Conservation (phyloP, 2,797 vertebrate genomes). For the Peromyscus attwateri region DNA sequence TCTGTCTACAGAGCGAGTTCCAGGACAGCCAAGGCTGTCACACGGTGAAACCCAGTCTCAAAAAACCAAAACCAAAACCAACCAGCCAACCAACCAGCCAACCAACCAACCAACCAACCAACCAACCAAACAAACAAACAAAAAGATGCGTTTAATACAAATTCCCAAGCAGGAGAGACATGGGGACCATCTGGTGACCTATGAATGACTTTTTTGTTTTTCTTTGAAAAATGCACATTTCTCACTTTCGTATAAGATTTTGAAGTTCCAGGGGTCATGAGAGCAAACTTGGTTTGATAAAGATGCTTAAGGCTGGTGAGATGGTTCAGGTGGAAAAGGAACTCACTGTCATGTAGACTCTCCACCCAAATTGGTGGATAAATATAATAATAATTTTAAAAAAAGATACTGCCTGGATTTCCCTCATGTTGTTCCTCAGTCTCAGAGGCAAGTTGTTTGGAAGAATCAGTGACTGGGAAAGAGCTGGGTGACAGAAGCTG, state of each 20-base stretch:
- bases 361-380: not conserved
- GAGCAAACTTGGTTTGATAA: not conserved
- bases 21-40: not conserved
- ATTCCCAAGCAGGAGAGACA: not conserved
- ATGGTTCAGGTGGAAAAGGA: not conserved
- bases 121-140: too few species aligned
- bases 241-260: not conserved
- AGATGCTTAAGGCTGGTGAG: too few species aligned
- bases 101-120: too few species aligned
- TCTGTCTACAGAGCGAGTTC: not conserved
- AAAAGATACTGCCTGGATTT: not conserved
- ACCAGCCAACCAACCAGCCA: too few species aligned
- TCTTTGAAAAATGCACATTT: not conserved
- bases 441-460: not conserved
- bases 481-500: not conserved
- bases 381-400: not conserved
- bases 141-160: not conserved
- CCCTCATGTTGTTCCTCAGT: not conserved
- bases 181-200: not conserved
- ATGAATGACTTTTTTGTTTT: not conserved
- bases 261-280: not conserved
- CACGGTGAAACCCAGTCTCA: not conserved
- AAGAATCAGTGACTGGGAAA: not conserved
- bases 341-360: not conserved
- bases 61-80: not conserved